Percentiles rank a stretch among this genome's conserved stretches.
Evolutionary conservation across 2,113 vertebrate genomes (phyloP).

Genomic region (Rhynchomys soricoides): DNA sequence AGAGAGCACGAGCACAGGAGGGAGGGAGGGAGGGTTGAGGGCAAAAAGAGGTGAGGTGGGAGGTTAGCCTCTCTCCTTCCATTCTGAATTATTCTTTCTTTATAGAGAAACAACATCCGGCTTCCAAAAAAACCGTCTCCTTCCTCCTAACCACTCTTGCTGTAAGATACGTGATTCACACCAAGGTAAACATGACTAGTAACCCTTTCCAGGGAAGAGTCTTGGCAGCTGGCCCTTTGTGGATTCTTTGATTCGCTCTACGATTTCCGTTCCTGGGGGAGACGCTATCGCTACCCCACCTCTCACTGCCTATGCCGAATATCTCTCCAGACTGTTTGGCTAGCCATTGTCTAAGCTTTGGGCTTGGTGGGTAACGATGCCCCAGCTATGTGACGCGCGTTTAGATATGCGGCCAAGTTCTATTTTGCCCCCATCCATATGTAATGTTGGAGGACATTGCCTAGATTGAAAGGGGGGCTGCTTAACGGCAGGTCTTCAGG

Average conservation of each 20-base stretch:
- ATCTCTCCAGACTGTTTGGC: not conserved
- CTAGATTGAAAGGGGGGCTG: not conserved
- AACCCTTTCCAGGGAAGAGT: conserved; percentile 17
- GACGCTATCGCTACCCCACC: not conserved
- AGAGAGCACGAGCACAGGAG: not conserved
- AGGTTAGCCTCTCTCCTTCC: not conserved
- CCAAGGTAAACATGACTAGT: conserved; percentile 18
- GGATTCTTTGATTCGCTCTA: conserved; percentile 27
- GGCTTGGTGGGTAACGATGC: not conserved
- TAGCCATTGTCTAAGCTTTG: not conserved
- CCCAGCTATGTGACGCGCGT: not conserved
- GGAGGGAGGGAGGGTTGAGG: not conserved
- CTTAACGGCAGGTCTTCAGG: not conserved
- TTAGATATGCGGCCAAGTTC: not conserved
- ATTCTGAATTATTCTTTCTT: not conserved
- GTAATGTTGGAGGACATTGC: not conserved
- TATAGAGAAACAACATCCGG: not conserved
- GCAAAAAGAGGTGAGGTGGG: not conserved
- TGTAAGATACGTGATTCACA: conserved; percentile 14
- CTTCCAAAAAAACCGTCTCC: conserved; percentile 14
- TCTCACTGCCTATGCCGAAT: not conserved
- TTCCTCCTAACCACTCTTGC: not conserved
- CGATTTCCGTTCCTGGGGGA: conserved; percentile 13
- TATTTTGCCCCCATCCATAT: not conserved
- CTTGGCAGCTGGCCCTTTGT: not conserved